Evolutionary conservation across 35 echinoderm and acorn worm genomes (phyloP).

Genomic region (Diadema setosum): DNA sequence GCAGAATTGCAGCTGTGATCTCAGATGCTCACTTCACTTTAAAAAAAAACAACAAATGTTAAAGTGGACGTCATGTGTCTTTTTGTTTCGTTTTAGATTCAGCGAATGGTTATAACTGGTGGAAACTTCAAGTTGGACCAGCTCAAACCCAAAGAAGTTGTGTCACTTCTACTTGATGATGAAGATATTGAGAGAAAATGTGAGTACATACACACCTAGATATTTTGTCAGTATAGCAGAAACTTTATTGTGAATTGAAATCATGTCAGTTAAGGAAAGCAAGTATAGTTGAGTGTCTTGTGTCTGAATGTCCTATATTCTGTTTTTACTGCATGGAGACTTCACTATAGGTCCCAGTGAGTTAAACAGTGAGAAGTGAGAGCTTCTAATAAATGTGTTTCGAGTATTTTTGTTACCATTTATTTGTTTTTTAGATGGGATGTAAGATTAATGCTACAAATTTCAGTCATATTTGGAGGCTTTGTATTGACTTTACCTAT

Average conservation of each 20-base stretch:
- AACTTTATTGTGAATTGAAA: background rate
- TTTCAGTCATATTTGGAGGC: too few relatives aligned
- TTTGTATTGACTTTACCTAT: too few relatives aligned
- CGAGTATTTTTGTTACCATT: too few relatives aligned
- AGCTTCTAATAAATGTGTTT: background rate
- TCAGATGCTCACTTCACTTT: too few relatives aligned
- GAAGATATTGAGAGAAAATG: slow-evolving; percentile 96
- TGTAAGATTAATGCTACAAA: too few relatives aligned
- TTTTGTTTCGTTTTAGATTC: slow-evolving; percentile 58
- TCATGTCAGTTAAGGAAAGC: background rate
- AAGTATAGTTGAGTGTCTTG: background rate
- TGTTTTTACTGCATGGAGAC: too few relatives aligned
- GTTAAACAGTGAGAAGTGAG: background rate
- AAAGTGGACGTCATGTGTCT: too few relatives aligned
- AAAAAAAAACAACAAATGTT: too few relatives aligned
- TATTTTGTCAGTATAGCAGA: background rate
- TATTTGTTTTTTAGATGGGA: too few relatives aligned
- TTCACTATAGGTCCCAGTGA: background rate
- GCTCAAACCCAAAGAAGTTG: slow-evolving; percentile 97
- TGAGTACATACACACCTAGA: slow-evolving; percentile 71
- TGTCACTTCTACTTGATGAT: slow-evolving; percentile 89
- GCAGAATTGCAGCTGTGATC: too few relatives aligned
- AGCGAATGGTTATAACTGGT: slow-evolving; percentile 97
- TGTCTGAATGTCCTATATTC: too few relatives aligned
- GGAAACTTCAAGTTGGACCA: slow-evolving; percentile 94